Conservation (phyloP, 2,888 invertebrate genomes). For the Scelioninae gen. 1 region DNA sequence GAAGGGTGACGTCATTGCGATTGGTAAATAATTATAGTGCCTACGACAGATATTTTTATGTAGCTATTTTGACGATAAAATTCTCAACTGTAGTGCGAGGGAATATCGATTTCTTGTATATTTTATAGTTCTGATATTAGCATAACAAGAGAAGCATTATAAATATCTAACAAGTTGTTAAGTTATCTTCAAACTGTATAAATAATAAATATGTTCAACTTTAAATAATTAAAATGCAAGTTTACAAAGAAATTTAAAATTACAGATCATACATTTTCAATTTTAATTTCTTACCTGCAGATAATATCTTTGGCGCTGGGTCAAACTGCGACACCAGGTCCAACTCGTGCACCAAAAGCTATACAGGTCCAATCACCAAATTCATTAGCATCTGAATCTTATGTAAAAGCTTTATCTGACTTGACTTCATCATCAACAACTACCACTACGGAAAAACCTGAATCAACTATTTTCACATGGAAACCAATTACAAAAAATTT, state of each 20-base stretch:
- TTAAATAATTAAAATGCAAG: no score
- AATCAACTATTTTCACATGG: constrained; percentile 68
- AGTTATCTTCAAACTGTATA: background rate
- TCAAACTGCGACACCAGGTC: constrained; percentile 73
- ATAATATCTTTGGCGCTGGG: constrained; percentile 81
- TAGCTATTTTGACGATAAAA: constrained; percentile 1
- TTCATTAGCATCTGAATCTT: constrained; percentile 15
- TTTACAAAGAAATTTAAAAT: no score
- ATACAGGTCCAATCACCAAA: constrained; percentile 73
- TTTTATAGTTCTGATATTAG: constrained; percentile 14
- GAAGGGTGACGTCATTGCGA: constrained; percentile 70
- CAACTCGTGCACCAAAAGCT: constrained; percentile 81
- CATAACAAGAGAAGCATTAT: constrained; percentile 22
- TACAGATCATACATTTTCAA: background rate
- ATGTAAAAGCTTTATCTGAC: constrained; percentile 68
- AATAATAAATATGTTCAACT: background rate
- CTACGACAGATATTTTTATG: background rate
- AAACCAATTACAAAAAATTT: constrained; percentile 45
- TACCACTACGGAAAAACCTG: constrained; percentile 70
- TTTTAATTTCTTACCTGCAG: constrained; percentile 68
- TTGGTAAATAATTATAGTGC: constrained; percentile 51
- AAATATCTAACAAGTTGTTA: constrained; percentile 1
- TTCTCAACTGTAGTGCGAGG: background rate
- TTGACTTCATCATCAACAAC: constrained; percentile 76
- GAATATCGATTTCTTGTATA: background rate